phyloP scores from a whole-genome alignment of 2,888 invertebrate genomes.

The Athrips mouffetella region DNA sequence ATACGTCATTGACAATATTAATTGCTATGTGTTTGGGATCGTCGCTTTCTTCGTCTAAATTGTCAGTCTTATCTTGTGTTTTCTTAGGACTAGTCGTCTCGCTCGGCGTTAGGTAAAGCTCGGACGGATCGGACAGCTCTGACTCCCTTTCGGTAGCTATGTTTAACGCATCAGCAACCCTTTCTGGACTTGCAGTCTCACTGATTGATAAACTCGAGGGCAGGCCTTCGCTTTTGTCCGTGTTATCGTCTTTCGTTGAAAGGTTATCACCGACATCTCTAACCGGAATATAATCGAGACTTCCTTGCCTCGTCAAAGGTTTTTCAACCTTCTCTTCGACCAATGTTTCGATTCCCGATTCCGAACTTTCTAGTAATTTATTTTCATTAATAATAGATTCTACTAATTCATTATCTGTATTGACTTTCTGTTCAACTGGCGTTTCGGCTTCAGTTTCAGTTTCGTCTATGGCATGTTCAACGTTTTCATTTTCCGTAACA shows the following conservation, averaged over 20 bases:
- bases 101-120: constrained; percentile 83
- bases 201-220: constrained; percentile 71
- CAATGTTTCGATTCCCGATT: constrained; percentile 59
- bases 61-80: constrained; percentile 64
- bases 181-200: constrained; percentile 69
- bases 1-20: constrained; percentile 70
- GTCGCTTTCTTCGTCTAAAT: constrained; percentile 48
- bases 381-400: constrained; percentile 55
- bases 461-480: constrained; percentile 56
- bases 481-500: constrained; percentile 48
- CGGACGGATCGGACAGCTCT: constrained; percentile 82
- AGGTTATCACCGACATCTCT: constrained; percentile 67
- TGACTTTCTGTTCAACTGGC: constrained; percentile 17
- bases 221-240: constrained; percentile 70
- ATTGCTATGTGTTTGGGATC: constrained; percentile 67
- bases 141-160: constrained; percentile 75
- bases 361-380: constrained; percentile 57
- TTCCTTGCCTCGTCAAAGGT: constrained; percentile 61
- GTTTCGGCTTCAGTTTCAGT: constrained; percentile 20
- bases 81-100: constrained; percentile 77
- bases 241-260: constrained; percentile 61
- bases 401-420: constrained; percentile 45
- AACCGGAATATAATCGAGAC: constrained; percentile 72
- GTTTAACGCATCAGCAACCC: constrained; percentile 57
- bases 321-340: constrained; percentile 56